Conservation (phyloP, 2,888 invertebrate genomes). For the Miltochrista miniata region DNA sequence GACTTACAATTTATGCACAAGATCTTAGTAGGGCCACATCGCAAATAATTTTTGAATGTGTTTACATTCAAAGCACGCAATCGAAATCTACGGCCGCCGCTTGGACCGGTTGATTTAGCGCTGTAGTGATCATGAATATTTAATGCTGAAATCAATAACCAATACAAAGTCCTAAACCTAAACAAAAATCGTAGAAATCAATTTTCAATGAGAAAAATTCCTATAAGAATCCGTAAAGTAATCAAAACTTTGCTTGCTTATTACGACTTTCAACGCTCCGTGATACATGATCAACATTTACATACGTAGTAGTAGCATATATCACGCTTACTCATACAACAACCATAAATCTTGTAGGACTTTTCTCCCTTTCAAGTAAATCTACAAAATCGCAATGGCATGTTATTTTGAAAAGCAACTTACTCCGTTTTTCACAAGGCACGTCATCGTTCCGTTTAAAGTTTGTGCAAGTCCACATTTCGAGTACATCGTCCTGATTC, state of each 20-base stretch:
- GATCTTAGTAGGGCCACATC: too few species aligned
- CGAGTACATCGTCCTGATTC: background rate
- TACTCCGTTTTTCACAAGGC: constrained; percentile 6
- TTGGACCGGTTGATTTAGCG: too few species aligned
- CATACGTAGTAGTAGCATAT: constrained; percentile 11
- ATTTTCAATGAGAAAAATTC: background rate
- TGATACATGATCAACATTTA: constrained; percentile 5
- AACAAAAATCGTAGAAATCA: background rate
- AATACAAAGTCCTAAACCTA: background rate
- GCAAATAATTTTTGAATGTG: too few species aligned
- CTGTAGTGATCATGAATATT: too few species aligned
- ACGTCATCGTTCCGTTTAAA: background rate
- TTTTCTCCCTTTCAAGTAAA: constrained; percentile 22
- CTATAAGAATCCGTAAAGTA: constrained; percentile 1
- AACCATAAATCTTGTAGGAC: constrained; percentile 30
- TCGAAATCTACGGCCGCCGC: too few species aligned
- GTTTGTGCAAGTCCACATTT: background rate
- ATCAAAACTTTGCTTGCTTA: constrained; percentile 14
- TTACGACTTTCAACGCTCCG: constrained; percentile 11
- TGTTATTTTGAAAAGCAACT: constrained; percentile 21
- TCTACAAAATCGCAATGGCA: constrained; percentile 24
- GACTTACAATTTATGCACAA: too few species aligned
- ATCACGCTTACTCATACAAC: constrained; percentile 18
- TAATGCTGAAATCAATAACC: background rate
- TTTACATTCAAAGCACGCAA: too few species aligned